Evolutionary conservation across 2,888 invertebrate species (phyloP).

Genomic region (Aspidiotus rigidus): DNA sequence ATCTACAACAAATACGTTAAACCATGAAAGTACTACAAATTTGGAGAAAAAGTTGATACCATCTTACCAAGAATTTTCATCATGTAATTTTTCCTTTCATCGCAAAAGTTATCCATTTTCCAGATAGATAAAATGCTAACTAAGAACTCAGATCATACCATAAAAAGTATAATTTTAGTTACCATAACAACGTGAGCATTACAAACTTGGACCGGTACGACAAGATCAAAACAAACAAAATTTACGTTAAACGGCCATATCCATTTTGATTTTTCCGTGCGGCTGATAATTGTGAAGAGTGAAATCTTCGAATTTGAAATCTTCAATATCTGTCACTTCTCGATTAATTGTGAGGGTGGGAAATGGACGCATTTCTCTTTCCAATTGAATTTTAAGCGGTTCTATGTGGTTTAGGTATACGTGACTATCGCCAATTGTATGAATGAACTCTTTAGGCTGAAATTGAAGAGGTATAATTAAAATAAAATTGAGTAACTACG

Average conservation of each 20-base stretch:
- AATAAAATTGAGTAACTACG: background rate
- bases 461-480: slow-evolving; percentile 25
- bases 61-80: slow-evolving; percentile 27
- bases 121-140: background rate
- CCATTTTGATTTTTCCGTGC: slow-evolving; percentile 81
- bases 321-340: slow-evolving; percentile 67
- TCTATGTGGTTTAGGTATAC: slow-evolving; percentile 85
- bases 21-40: background rate
- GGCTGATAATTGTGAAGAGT: slow-evolving; percentile 74
- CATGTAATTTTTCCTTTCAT: slow-evolving; percentile 27
- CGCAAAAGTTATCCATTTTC: slow-evolving; percentile 23
- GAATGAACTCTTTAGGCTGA: slow-evolving; percentile 84
- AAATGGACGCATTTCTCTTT: slow-evolving; percentile 68
- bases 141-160: background rate
- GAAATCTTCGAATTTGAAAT: slow-evolving; percentile 80
- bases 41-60: background rate
- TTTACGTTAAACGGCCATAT: slow-evolving; percentile 68
- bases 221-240: too few species aligned
- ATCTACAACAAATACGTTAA: slow-evolving; percentile 10
- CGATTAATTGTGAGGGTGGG: slow-evolving; percentile 70
- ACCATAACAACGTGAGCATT: too few species aligned
- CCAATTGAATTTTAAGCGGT: slow-evolving; percentile 68
- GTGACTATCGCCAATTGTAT: slow-evolving; percentile 91
- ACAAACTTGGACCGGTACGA: too few species aligned
- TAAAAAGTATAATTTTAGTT: background rate